Evolutionary conservation across 2,888 invertebrate genomes (phyloP).

Genomic region (Yponomeuta sedellus): DNA sequence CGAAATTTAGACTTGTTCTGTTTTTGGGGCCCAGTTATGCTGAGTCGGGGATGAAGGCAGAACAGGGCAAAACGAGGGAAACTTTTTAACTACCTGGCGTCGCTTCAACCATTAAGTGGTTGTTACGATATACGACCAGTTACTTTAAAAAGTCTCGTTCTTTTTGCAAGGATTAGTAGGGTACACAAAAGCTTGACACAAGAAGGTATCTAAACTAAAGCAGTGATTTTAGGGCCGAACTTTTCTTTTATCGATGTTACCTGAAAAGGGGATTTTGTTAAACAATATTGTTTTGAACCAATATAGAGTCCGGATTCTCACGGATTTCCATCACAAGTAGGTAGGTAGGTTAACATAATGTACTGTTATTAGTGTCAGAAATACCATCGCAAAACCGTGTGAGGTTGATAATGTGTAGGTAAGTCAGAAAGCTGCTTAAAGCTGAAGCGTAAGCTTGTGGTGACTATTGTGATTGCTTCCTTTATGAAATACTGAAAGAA

Average conservation of each 20-base stretch:
- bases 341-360: neutral
- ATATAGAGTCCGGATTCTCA: slow-evolving; percentile 43
- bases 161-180: slow-evolving; percentile 32
- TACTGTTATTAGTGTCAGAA: neutral
- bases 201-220: slow-evolving; percentile 50
- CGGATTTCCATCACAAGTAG: slow-evolving; percentile 40
- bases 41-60: slow-evolving; percentile 48
- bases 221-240: slow-evolving; percentile 30
- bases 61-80: slow-evolving; percentile 53
- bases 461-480: neutral
- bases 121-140: neutral
- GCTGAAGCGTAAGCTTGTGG: slow-evolving; percentile 11
- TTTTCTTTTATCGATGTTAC: slow-evolving; percentile 42
- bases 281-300: slow-evolving; percentile 29
- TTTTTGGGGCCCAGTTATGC: slow-evolving; percentile 46
- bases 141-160: slow-evolving; percentile 48
- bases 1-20: slow-evolving; percentile 77
- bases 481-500: neutral
- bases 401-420: slow-evolving; percentile 6
- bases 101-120: slow-evolving; percentile 14
- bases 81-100: slow-evolving; percentile 34
- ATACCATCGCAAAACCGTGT: slow-evolving; percentile 1
- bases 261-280: slow-evolving; percentile 52
- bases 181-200: slow-evolving; percentile 64
- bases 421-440: slow-evolving; percentile 9